These are phyloP conservation scores for Mionectes macconnelli DNA, from an alignment of 2,113 vertebrate species.

Conservation along the genomic window DNA sequence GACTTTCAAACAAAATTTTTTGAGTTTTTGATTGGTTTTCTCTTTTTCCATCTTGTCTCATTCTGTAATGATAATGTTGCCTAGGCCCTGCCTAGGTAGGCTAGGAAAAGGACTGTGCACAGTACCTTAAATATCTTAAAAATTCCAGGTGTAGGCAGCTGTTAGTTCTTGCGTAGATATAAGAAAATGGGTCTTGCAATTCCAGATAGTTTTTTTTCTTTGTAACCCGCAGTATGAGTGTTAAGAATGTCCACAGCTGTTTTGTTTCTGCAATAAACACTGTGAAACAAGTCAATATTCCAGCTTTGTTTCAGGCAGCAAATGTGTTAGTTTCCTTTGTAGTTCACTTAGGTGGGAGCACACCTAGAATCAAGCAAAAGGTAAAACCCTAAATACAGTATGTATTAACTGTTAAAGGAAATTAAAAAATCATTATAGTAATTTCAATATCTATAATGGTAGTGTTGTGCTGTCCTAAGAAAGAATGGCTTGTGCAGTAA, in stretches of 20 bases:
- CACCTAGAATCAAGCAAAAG: not conserved
- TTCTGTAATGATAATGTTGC: not conserved
- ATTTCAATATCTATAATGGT: not conserved
- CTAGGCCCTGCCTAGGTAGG: not conserved
- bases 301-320: not conserved
- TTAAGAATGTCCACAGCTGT: not conserved
- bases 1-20: not conserved
- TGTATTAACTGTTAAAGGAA: not conserved
- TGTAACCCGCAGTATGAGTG: not conserved
- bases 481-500: not conserved
- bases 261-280: not conserved
- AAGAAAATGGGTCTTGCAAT: not conserved
- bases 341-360: not conserved
- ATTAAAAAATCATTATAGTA: not conserved
- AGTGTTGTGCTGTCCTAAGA: not conserved
- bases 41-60: not conserved
- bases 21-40: not conserved
- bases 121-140: not conserved
- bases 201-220: not conserved
- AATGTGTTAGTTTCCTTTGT: not conserved
- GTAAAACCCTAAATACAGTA: not conserved
- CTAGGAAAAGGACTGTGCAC: not conserved
- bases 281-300: not conserved
- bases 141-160: accelerated
- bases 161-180: not conserved